phyloP scores from a whole-genome alignment of 2,888 invertebrate genomes.

The Phasia obesa region DNA sequence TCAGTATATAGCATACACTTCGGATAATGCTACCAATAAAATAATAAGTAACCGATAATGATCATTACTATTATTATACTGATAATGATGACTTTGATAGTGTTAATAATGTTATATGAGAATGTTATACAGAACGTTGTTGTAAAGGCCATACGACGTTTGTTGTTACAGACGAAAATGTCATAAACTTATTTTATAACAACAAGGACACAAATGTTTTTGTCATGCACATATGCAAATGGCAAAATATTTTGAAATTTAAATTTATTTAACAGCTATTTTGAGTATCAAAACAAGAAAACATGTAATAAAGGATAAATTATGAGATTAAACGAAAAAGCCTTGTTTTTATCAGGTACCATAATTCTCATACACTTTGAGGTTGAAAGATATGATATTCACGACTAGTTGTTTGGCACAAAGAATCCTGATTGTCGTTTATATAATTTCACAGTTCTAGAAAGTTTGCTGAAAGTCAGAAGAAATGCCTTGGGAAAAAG shows the following conservation, averaged over 20 bases:
- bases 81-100: slow-evolving; percentile 61
- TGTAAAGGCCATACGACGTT: background rate
- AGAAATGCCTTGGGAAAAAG: too few species aligned
- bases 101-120: slow-evolving; percentile 62
- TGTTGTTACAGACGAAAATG: slow-evolving; percentile 17
- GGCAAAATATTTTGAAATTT: slow-evolving; percentile 62
- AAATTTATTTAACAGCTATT: slow-evolving; percentile 50
- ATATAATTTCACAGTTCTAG: too few species aligned
- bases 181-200: background rate
- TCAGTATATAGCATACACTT: slow-evolving; percentile 23
- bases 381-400: too few species aligned
- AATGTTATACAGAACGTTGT: slow-evolving; percentile 4
- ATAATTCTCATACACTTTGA: too few species aligned
- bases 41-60: slow-evolving; percentile 34
- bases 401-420: too few species aligned
- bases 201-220: slow-evolving; percentile 34
- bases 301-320: too few species aligned
- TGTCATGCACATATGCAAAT: slow-evolving; percentile 57
- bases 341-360: too few species aligned
- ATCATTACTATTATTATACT: slow-evolving; percentile 43
- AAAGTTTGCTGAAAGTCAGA: too few species aligned
- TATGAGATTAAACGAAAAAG: too few species aligned
- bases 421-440: too few species aligned
- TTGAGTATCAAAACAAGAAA: too few species aligned
- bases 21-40: slow-evolving; percentile 8